Evolutionary conservation across 2,888 invertebrate genomes (phyloP).

Genomic region (Ryuthela nishihirai): DNA sequence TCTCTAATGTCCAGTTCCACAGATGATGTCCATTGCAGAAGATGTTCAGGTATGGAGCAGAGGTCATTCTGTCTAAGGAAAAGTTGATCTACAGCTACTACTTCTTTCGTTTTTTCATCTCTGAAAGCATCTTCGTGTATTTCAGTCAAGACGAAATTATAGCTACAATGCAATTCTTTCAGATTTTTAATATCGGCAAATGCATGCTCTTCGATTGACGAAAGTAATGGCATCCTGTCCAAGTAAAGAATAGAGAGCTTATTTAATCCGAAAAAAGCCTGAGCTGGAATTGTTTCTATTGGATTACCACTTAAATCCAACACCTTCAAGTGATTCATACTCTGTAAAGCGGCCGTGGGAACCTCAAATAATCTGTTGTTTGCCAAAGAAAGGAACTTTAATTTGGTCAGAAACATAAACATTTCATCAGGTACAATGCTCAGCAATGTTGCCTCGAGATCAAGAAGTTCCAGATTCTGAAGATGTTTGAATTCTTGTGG

Average conservation of each 20-base stretch:
- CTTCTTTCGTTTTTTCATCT: slow-evolving; percentile 5
- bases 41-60: neutral
- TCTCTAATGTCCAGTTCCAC: slow-evolving; percentile 16
- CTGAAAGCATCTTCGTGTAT: slow-evolving; percentile 19
- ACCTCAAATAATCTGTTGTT: slow-evolving; percentile 10
- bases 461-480: slow-evolving; percentile 11
- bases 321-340: slow-evolving; percentile 5
- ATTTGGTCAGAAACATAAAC: slow-evolving; percentile 15
- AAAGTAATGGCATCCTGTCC: slow-evolving; percentile 20
- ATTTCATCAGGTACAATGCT: slow-evolving; percentile 16
- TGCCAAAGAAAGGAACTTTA: slow-evolving; percentile 12
- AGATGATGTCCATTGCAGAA: slow-evolving; percentile 16
- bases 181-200: slow-evolving; percentile 22
- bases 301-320: slow-evolving; percentile 28
- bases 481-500: slow-evolving; percentile 16
- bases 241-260: slow-evolving; percentile 9
- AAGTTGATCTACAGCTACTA: slow-evolving; percentile 6
- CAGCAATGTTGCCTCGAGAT: slow-evolving; percentile 14
- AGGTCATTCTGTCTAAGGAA: slow-evolving; percentile 20
- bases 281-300: slow-evolving; percentile 6
- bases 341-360: slow-evolving; percentile 16
- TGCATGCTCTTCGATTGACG: slow-evolving; percentile 21
- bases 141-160: slow-evolving; percentile 13
- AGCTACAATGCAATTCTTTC: slow-evolving; percentile 26
- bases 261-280: slow-evolving; percentile 14